A percentile compares a stretch with the other conserved stretches of the same genome.
Conservation (phyloP, 2,797 vertebrate genomes). For the Heterohyrax brucei region DNA sequence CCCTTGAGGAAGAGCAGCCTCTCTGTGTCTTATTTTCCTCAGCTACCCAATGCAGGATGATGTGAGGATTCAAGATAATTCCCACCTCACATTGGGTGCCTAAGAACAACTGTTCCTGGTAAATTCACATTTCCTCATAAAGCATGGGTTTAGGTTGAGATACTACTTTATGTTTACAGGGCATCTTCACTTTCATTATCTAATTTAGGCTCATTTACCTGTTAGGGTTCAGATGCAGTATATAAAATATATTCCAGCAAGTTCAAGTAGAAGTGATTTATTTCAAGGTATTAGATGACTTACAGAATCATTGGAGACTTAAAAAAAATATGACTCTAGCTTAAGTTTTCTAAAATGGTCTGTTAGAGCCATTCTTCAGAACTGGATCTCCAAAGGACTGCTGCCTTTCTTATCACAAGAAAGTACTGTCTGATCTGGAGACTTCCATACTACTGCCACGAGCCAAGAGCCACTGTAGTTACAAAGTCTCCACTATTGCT, state of each 20-base stretch:
- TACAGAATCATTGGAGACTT: background rate
- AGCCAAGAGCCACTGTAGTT: background rate
- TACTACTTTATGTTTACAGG: background rate
- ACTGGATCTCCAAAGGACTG: background rate
- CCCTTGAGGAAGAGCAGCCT: background rate
- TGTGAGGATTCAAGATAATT: background rate
- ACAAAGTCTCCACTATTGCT: background rate
- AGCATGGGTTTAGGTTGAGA: background rate
- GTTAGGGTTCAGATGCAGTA: background rate
- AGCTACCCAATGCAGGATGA: background rate
- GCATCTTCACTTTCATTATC: background rate
- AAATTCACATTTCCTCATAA: background rate
- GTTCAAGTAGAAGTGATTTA: background rate
- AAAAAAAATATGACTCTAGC: background rate
- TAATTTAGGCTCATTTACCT: background rate
- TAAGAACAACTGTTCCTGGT: background rate
- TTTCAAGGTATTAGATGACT: background rate
- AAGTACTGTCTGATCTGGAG: constrained; percentile 17
- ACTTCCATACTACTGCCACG: background rate
- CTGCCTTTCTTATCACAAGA: background rate
- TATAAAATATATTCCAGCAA: background rate
- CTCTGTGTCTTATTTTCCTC: constrained; percentile 1
- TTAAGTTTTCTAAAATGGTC: constrained; percentile 8
- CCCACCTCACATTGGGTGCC: background rate
- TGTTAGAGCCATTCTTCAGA: background rate